phyloP scores from a whole-genome alignment of 2,888 invertebrate species.

The Acleris laterana region DNA sequence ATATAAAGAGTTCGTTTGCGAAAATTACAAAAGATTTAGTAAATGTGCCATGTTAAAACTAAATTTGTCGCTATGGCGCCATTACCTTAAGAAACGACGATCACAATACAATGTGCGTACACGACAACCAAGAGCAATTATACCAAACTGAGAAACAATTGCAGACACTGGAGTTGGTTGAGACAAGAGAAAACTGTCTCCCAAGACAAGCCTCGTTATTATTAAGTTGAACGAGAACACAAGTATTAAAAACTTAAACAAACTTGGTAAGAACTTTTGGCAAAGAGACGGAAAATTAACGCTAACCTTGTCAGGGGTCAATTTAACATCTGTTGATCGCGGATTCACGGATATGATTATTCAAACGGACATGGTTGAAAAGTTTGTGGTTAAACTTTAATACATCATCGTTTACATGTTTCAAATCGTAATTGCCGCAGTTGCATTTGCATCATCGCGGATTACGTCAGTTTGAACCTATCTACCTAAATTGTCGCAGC shows the following conservation, averaged over 20 bases:
- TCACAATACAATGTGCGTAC: conserved; percentile 53
- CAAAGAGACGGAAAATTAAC: neutral
- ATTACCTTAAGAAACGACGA: conserved; percentile 46
- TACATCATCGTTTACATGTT: conserved; percentile 28
- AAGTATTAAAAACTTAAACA: conserved; percentile 2
- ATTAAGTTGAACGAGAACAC: conserved; percentile 18
- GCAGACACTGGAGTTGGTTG: conserved; percentile 21
- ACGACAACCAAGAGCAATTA: conserved; percentile 48
- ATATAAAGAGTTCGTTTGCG: conserved; percentile 1
- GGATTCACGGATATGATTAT: neutral
- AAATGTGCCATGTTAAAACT: conserved; percentile 50
- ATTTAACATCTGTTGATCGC: too few species aligned
- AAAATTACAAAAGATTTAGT: conserved; percentile 29
- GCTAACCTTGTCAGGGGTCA: too few species aligned
- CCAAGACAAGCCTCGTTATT: conserved; percentile 16
- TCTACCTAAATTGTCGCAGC: conserved; percentile 18
- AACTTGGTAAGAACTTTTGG: neutral
- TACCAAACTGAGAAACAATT: conserved; percentile 38
- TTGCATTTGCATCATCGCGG: conserved; percentile 30
- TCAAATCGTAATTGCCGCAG: conserved; percentile 24
- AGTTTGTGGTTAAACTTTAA: conserved; percentile 17
- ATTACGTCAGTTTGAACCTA: conserved; percentile 22
- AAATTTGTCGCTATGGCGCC: conserved; percentile 49
- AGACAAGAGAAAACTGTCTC: conserved; percentile 27
- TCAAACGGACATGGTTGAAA: neutral